These are phyloP conservation scores for Strongylocentrotus purpuratus DNA, from an alignment of 35 echinoderm and acorn worm genomes.

Conservation along the genomic window DNA sequence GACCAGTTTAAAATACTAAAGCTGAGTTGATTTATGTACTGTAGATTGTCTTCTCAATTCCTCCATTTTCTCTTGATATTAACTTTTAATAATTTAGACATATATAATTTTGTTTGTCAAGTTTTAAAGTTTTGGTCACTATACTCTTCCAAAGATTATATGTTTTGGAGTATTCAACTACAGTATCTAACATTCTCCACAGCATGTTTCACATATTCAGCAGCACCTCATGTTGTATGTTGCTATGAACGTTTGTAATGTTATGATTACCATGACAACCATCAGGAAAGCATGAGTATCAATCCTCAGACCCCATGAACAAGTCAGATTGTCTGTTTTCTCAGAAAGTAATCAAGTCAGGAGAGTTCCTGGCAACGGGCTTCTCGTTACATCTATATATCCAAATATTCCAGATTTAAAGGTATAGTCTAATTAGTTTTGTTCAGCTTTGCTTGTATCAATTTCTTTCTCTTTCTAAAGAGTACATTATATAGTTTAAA, in stretches of 20 bases:
- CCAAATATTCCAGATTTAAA: too few species aligned
- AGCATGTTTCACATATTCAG: neutral
- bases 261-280: neutral
- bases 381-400: neutral
- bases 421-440: too few species aligned
- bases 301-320: neutral
- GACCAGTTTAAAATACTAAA: too few species aligned
- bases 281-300: neutral
- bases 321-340: constrained; percentile 11
- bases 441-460: neutral
- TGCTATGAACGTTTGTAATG: neutral
- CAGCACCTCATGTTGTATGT: neutral
- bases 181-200: neutral
- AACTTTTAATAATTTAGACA: neutral
- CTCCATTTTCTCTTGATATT: too few species aligned
- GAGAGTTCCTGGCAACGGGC: neutral
- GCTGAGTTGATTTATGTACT: too few species aligned
- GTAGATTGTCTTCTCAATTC: too few species aligned
- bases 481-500: too few species aligned
- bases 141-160: neutral
- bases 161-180: neutral
- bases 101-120: neutral
- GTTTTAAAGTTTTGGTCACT: neutral
- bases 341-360: neutral
- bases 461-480: neutral